Conservation (phyloP, 2,797 vertebrate species). For the Melanotaenia pygmaea region DNA sequence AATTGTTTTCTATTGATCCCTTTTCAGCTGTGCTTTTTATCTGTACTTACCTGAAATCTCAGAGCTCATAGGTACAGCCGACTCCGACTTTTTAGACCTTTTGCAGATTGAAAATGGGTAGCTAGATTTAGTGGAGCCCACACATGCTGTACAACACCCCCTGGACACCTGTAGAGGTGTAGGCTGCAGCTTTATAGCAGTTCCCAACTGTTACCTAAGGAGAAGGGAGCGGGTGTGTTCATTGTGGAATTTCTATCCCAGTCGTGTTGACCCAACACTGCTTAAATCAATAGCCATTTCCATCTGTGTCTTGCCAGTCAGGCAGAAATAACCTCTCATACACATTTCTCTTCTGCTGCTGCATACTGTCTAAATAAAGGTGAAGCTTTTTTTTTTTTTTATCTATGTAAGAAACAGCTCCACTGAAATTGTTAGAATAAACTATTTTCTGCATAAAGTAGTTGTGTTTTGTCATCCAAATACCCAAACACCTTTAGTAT, state of each 20-base stretch:
- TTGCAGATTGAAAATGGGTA: conserved; percentile 24
- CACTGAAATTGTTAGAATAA: neutral
- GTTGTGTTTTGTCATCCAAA: neutral
- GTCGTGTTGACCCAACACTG: conserved; percentile 48
- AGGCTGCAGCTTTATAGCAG: conserved; percentile 35
- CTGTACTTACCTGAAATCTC: conserved; percentile 11
- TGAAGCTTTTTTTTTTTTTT: conserved; percentile 5
- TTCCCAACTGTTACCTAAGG: conserved; percentile 34
- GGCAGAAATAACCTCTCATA: conserved; percentile 46
- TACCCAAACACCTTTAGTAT: conserved; percentile 17
- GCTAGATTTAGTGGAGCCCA: conserved; percentile 37
- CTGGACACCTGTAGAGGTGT: conserved; percentile 45
- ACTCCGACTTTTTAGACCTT: neutral
- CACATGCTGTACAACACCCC: conserved; percentile 25
- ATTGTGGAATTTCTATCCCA: conserved; percentile 38
- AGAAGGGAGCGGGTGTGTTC: conserved; percentile 39
- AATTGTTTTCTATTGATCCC: neutral
- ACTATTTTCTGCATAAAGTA: neutral
- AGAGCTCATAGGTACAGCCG: neutral
- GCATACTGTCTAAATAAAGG: conserved; percentile 21
- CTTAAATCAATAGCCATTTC: conserved; percentile 64
- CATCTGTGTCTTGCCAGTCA: conserved; percentile 46
- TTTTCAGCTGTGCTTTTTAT: conserved; percentile 18
- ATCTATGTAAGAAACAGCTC: neutral
- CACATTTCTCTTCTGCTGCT: conserved; percentile 27